Conservation (phyloP, 2,888 invertebrate genomes). For the Leptothorax acervorum region DNA sequence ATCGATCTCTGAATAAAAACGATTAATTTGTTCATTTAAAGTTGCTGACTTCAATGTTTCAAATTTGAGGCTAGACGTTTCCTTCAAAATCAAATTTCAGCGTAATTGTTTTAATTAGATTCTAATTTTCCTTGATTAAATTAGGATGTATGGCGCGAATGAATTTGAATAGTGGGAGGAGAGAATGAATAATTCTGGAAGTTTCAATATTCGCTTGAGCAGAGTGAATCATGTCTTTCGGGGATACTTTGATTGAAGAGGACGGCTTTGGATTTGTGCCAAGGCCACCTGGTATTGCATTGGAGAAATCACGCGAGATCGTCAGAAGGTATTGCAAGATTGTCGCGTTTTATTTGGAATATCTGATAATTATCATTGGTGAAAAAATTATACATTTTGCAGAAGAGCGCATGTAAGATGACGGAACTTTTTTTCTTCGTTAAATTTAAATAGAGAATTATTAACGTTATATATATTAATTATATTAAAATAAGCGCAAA, state of each 20-base stretch:
- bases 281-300: constrained; percentile 31
- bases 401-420: background rate
- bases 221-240: constrained; percentile 65
- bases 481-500: background rate
- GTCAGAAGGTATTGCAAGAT: constrained; percentile 71
- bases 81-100: constrained; percentile 9
- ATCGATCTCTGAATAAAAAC: no score
- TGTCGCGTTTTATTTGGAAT: background rate
- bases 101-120: background rate
- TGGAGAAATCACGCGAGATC: constrained; percentile 64
- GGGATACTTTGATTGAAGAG: constrained; percentile 70
- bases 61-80: constrained; percentile 28
- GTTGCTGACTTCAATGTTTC: constrained; percentile 11
- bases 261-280: constrained; percentile 80
- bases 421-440: background rate
- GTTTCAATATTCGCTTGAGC: constrained; percentile 7
- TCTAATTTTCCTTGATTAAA: background rate
- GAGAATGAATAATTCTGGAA: background rate
- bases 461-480: background rate
- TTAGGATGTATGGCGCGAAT: background rate
- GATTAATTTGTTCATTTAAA: constrained; percentile 12
- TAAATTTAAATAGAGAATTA: background rate
- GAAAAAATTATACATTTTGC: background rate
- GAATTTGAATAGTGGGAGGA: background rate
- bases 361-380: background rate